phyloP scores from a whole-genome alignment of 2,113 vertebrate species.

The Notarius lentiginosus region DNA sequence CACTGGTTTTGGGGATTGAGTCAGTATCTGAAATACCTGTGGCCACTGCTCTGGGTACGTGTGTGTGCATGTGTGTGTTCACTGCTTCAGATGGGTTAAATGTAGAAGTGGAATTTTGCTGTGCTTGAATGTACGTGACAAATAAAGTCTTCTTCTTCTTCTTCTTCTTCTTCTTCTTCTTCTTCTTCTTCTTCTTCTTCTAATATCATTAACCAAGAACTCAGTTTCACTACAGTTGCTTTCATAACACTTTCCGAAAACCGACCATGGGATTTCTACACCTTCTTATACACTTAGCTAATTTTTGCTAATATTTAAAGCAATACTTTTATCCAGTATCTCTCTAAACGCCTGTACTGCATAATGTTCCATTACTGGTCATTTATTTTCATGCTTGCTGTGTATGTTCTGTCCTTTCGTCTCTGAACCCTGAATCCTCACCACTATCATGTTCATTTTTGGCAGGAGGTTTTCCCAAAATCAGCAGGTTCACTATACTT shows the following conservation, averaged over 20 bases:
- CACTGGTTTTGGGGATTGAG: neutral
- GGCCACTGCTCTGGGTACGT: too few relatives aligned
- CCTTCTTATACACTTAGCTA: neutral
- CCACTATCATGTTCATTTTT: neutral
- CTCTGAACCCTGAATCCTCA: slow-evolving; percentile 2
- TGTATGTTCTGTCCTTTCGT: neutral
- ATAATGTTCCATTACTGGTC: neutral
- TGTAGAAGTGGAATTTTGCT: too few relatives aligned
- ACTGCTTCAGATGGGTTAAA: too few relatives aligned
- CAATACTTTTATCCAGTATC: neutral
- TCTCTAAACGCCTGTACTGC: too few relatives aligned
- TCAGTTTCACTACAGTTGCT: neutral
- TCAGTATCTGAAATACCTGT: neutral
- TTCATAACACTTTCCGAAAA: neutral
- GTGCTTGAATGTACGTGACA: too few relatives aligned
- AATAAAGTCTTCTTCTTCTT: too few relatives aligned
- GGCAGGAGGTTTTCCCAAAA: neutral
- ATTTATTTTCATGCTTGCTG: neutral
- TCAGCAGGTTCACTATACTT: neutral
- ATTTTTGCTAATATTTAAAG: neutral
- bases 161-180: too few relatives aligned
- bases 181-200: neutral
- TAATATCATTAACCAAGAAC: neutral
- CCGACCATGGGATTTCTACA: neutral
- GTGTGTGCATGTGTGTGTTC: too few relatives aligned